phyloP scores from a whole-genome alignment of 2,888 invertebrate species.

The Drosophila pseudotalamancana region DNA sequence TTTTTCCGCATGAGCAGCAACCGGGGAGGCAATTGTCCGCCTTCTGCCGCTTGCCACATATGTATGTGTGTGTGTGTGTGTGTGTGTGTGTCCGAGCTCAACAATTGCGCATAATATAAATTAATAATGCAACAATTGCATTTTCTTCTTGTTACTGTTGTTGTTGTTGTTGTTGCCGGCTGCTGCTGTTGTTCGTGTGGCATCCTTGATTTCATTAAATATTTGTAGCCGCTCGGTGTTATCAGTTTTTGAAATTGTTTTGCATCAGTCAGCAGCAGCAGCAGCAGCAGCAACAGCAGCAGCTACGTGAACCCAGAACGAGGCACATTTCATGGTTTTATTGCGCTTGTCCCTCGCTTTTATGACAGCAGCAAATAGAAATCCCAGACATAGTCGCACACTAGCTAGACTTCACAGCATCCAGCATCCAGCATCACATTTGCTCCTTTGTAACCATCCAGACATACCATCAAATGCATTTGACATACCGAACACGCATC shows the following conservation, averaged over 20 bases:
- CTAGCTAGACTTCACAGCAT: conserved; percentile 23
- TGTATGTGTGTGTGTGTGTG: conserved; percentile 28
- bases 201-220: conserved; percentile 77
- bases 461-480: conserved; percentile 52
- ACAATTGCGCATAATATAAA: conserved; percentile 79
- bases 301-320: not conserved
- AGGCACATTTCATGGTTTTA: conserved; percentile 61
- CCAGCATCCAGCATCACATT: conserved; percentile 23
- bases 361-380: conserved; percentile 37
- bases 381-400: conserved; percentile 25
- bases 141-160: conserved; percentile 58
- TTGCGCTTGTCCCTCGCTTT: conserved; percentile 51
- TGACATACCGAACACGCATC: conserved; percentile 54
- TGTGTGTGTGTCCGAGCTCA: conserved; percentile 35
- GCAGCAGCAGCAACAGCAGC: not conserved
- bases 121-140: conserved; percentile 80
- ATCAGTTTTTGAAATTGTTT: conserved; percentile 57
- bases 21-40: not conserved
- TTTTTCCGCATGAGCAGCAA: conserved; percentile 67
- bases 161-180: conserved; percentile 23
- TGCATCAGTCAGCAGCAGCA: conserved; percentile 39
- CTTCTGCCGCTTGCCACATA: conserved; percentile 6
- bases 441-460: not conserved
- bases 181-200: conserved; percentile 23
- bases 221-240: conserved; percentile 60